Evolutionary conservation across 2,113 vertebrate genomes (phyloP).

Genomic region (Melozone crissalis): DNA sequence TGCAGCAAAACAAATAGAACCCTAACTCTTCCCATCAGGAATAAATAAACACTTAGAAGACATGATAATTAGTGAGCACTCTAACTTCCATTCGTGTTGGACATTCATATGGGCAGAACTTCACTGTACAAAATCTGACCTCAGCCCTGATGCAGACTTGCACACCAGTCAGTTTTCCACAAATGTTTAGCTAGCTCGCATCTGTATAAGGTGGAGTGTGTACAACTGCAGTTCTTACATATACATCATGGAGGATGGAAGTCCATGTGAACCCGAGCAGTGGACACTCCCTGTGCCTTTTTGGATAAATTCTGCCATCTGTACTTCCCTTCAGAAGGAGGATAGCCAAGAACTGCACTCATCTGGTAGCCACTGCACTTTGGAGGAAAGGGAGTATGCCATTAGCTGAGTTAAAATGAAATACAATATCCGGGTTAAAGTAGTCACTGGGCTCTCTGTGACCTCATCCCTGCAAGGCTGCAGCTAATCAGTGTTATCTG

Average conservation of each 20-base stretch:
- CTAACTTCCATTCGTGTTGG: neutral
- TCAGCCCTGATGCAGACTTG: neutral
- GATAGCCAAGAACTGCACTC: neutral
- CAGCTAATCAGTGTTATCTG: conserved; percentile 16
- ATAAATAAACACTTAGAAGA: neutral
- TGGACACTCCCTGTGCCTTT: neutral
- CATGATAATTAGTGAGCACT: neutral
- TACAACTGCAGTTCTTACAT: neutral
- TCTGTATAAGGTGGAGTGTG: neutral
- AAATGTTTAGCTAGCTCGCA: neutral
- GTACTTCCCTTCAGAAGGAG: neutral
- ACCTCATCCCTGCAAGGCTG: conserved; percentile 26
- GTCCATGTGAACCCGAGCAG: neutral
- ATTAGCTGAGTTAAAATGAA: conserved; percentile 49
- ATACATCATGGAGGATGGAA: neutral
- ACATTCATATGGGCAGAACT: neutral
- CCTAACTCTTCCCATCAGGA: neutral
- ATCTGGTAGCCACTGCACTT: neutral
- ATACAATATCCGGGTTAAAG: conserved; percentile 5
- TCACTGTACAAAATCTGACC: neutral
- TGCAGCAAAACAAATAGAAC: neutral
- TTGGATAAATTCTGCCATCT: neutral
- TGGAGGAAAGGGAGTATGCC: neutral
- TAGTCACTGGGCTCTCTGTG: neutral
- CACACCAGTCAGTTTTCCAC: neutral